Evolutionary conservation across 2,797 vertebrate genomes (phyloP).

Genomic region (Triplophysa yarkandensis): DNA sequence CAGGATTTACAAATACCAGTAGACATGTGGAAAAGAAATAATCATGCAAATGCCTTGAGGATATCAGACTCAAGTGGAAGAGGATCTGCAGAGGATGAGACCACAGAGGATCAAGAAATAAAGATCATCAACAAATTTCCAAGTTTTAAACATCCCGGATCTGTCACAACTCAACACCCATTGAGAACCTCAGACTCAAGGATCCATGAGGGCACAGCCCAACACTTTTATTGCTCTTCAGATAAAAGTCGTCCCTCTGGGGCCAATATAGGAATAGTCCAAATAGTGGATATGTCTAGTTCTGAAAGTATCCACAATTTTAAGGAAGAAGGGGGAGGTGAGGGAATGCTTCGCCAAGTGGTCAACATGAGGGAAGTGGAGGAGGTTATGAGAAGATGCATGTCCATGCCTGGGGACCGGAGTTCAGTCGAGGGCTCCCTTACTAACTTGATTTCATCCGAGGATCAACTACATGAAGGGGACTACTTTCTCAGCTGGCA

Average conservation of each 20-base stretch:
- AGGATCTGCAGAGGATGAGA: slow-evolving; percentile 86
- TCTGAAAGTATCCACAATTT: slow-evolving; percentile 71
- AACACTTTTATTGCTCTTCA: slow-evolving; percentile 76
- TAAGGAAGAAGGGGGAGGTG: slow-evolving; percentile 73
- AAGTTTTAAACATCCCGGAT: slow-evolving; percentile 69
- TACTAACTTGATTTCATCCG: slow-evolving; percentile 66
- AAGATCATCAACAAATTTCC: slow-evolving; percentile 84
- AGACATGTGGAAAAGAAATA: slow-evolving; percentile 64
- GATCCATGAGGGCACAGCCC: slow-evolving; percentile 76
- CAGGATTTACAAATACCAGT: slow-evolving; percentile 66
- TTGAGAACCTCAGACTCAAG: slow-evolving; percentile 74
- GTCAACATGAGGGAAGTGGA: slow-evolving; percentile 67
- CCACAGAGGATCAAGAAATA: slow-evolving; percentile 90
- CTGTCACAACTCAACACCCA: slow-evolving; percentile 55
- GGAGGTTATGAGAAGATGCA: slow-evolving; percentile 68
- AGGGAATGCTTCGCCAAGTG: slow-evolving; percentile 67
- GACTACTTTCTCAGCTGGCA: slow-evolving; percentile 83
- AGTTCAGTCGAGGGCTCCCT: slow-evolving; percentile 64
- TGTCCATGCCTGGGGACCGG: slow-evolving; percentile 66
- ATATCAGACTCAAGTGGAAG: slow-evolving; percentile 82
- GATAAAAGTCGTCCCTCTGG: slow-evolving; percentile 64
- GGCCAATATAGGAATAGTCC: slow-evolving; percentile 55
- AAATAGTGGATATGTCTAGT: slow-evolving; percentile 66
- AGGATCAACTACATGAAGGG: slow-evolving; percentile 72
- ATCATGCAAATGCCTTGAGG: slow-evolving; percentile 64